These are phyloP conservation scores for Galbula dea DNA, from an alignment of 2,113 vertebrate genomes.

Conservation along the genomic window DNA sequence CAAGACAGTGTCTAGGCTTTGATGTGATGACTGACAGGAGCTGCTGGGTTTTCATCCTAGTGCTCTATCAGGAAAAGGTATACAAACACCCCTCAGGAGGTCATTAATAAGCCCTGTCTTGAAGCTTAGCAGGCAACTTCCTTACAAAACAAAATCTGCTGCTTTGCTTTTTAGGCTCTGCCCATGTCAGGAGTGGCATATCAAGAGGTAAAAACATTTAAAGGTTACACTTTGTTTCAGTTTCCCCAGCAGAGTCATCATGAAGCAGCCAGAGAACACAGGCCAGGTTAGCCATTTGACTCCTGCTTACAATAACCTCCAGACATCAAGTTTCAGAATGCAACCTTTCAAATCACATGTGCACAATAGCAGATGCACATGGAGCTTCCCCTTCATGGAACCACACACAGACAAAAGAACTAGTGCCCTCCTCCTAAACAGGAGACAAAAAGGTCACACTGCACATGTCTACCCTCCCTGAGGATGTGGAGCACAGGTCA, in stretches of 20 bases:
- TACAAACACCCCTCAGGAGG: background rate
- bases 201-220: background rate
- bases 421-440: background rate
- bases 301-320: background rate
- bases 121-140: slow-evolving; percentile 45
- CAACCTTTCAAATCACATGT: background rate
- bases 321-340: background rate
- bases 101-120: slow-evolving; percentile 65
- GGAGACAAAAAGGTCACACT: background rate
- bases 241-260: background rate
- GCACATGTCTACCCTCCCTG: background rate
- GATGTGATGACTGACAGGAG: background rate
- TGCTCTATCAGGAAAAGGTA: slow-evolving; percentile 48
- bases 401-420: background rate
- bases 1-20: background rate
- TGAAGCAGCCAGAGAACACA: background rate
- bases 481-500: background rate
- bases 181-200: background rate
- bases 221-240: background rate
- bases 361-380: background rate
- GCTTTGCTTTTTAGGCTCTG: slow-evolving; percentile 31
- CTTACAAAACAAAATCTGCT: slow-evolving; percentile 29
- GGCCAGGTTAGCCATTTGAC: background rate
- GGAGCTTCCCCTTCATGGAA: background rate
- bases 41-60: slow-evolving; percentile 38